Conservation (phyloP, 2,888 invertebrate species). For the Poecilobothrus nobilitatus region DNA sequence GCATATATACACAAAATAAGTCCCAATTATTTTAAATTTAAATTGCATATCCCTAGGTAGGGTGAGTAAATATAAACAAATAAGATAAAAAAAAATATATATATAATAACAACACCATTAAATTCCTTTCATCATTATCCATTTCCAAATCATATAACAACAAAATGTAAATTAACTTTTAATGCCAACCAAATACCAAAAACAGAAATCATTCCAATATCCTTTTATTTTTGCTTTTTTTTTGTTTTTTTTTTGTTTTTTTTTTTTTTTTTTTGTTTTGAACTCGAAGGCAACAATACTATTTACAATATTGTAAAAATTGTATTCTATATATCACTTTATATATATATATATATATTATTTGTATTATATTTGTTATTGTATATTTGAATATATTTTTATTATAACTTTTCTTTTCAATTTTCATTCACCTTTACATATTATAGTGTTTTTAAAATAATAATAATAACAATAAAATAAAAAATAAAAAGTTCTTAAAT, state of each 20-base stretch:
- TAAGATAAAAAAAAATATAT: no score
- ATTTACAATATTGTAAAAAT: no score
- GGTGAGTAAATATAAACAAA: no score
- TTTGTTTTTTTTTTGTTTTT: no score
- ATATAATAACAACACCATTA: background rate
- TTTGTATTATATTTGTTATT: no score
- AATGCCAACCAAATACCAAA: background rate
- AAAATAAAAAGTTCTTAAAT: background rate
- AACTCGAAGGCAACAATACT: no score
- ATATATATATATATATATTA: no score
- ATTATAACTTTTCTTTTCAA: no score
- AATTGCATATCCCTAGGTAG: background rate
- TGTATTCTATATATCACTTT: no score
- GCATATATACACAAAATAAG: background rate
- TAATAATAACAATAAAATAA: slow-evolving; percentile 1
- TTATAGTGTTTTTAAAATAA: background rate
- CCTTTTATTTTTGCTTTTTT: background rate
- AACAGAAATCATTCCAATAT: background rate
- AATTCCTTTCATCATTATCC: background rate
- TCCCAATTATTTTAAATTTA: background rate
- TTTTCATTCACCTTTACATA: background rate
- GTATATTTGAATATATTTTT: no score
- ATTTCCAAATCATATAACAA: background rate
- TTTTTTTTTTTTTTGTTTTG: no score
- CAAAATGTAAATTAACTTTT: slow-evolving; percentile 4